phyloP scores from a whole-genome alignment of 2,113 vertebrate genomes.

The Poeciliopsis turrubarensis region DNA sequence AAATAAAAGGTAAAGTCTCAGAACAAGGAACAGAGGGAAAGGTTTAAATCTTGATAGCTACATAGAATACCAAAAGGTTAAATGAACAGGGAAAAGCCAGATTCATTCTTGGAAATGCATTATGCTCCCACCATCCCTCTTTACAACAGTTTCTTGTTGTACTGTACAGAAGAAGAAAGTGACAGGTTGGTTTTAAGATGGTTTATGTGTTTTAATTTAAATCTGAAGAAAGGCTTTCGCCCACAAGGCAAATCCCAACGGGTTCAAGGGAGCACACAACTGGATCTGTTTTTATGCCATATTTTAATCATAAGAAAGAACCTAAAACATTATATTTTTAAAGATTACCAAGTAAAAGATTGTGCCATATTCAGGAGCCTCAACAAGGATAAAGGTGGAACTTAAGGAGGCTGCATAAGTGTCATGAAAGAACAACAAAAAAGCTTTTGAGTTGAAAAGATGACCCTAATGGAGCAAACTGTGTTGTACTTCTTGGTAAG shows the following conservation, averaged over 20 bases:
- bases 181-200: not conserved
- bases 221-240: not conserved
- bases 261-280: not conserved
- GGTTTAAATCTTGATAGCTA: not conserved
- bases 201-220: not conserved
- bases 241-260: not conserved
- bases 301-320: not conserved
- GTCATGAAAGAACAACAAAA: too few species aligned
- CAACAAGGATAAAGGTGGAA: too few species aligned
- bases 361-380: not conserved
- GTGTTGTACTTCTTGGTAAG: too few species aligned
- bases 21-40: not conserved
- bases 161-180: not conserved
- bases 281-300: not conserved
- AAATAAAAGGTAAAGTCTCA: not conserved
- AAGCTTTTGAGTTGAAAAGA: too few species aligned
- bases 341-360: not conserved
- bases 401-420: too few species aligned
- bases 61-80: not conserved
- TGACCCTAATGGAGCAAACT: too few species aligned
- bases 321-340: not conserved
- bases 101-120: not conserved
- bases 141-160: not conserved
- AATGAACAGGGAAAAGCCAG: not conserved
- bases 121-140: not conserved